phyloP scores from a whole-genome alignment of 2,113 vertebrate genomes.

The Callionymus lyra region DNA sequence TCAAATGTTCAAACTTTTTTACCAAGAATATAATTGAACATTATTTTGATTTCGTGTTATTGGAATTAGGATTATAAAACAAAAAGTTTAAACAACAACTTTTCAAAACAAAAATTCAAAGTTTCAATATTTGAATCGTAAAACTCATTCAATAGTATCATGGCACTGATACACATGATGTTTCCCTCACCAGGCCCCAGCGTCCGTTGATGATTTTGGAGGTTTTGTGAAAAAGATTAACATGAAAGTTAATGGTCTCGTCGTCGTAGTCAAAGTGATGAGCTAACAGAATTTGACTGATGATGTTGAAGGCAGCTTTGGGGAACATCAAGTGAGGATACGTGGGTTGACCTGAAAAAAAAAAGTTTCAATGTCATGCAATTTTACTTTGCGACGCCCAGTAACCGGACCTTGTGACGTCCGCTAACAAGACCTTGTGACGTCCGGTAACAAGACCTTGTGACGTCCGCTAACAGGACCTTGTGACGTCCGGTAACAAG shows the following conservation, averaged over 20 bases:
- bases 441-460: too few species aligned
- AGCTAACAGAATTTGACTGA: slow-evolving; percentile 66
- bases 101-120: too few species aligned
- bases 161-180: too few species aligned
- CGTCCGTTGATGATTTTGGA: slow-evolving; percentile 43
- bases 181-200: slow-evolving; percentile 43
- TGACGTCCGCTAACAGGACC: too few species aligned
- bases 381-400: too few species aligned
- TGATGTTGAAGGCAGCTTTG: slow-evolving; percentile 61
- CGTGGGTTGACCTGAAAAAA: slow-evolving; percentile 26
- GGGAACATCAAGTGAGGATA: slow-evolving; percentile 53
- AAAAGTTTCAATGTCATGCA: too few species aligned
- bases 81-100: too few species aligned
- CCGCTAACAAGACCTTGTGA: too few species aligned
- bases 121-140: too few species aligned
- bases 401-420: too few species aligned
- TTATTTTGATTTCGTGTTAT: background rate
- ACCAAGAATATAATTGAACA: background rate
- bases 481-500: too few species aligned
- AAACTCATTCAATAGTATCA: too few species aligned
- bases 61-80: background rate
- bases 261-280: slow-evolving; percentile 59
- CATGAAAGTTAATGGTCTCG: slow-evolving; percentile 22
- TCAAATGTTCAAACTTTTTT: background rate
- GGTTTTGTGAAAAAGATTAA: slow-evolving; percentile 26